Percentiles rank a stretch among this genome's conserved stretches.
Evolutionary conservation across 2,797 vertebrate species (phyloP).

Genomic region (Anguilla pacifica): DNA sequence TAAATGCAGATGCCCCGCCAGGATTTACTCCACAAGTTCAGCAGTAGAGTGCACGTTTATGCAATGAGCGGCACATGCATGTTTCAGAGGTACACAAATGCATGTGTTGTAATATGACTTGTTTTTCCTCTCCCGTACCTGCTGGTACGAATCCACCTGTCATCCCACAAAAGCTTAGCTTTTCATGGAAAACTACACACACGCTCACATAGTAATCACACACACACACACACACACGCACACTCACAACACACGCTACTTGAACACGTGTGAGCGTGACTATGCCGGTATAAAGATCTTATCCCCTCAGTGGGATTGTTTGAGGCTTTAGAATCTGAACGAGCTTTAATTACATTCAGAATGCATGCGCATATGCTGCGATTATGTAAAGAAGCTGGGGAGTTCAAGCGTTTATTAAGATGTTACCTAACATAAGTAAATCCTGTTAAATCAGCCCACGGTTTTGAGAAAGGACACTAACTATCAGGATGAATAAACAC

Average conservation of each 20-base stretch:
- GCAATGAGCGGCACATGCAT: background rate
- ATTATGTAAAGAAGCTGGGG: slow-evolving; percentile 28
- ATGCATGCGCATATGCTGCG: slow-evolving; percentile 25
- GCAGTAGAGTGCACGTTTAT: background rate
- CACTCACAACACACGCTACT: background rate
- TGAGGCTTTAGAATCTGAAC: slow-evolving; percentile 29
- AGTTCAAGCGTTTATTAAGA: slow-evolving; percentile 27
- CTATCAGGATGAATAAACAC: slow-evolving; percentile 5
- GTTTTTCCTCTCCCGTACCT: background rate
- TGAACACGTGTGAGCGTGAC: background rate
- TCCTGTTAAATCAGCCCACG: slow-evolving; percentile 32
- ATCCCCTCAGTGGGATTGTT: background rate
- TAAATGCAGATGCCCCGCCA: background rate
- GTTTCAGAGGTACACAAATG: background rate
- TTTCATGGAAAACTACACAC: background rate
- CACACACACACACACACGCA: background rate
- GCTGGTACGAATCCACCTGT: background rate
- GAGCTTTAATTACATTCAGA: slow-evolving; percentile 11
- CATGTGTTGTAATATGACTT: background rate
- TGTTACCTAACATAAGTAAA: slow-evolving; percentile 44
- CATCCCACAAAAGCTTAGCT: background rate
- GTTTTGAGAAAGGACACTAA: slow-evolving; percentile 23
- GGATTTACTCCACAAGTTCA: background rate
- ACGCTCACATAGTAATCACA: background rate
- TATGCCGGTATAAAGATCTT: background rate